Evolutionary conservation across 2,797 vertebrate genomes (phyloP), one percentile per base, ranked within the genome.

Genomic region (Craterocephalus amniculus): DNA sequence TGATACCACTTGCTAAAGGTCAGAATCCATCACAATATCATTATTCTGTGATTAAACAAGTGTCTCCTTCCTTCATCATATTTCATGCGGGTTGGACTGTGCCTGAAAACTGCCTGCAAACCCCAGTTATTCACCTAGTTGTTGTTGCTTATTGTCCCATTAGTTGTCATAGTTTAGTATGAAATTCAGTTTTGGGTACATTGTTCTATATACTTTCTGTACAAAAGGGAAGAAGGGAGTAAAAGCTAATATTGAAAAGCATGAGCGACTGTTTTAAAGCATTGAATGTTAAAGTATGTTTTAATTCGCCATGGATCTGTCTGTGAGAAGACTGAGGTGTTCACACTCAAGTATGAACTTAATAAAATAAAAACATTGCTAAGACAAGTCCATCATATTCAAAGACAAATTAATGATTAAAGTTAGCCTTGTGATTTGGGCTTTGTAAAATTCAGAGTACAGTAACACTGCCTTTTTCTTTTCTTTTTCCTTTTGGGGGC

Each of bases 11-110:
- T 86, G 88, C 79, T 84, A 92, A 93, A 94, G 93, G 93, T 95
- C 93, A 93, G 88, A 88, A 93, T 94, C 91, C 89, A 94, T 94
- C 91, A 90, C 87, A 85, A 90, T 91, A 91, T 92, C 89, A 89
- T 93, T 93, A 92, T 90, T 88, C 84, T 81, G 87, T 91, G 90
- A 93, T 92, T 93, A 91, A 89, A 88, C 87, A 89, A 91, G 89
- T 88, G 88, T 90, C 87, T 87, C 81, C 40, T 86, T 87, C 74
- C 75, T 78, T 70, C 63, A 14, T 63, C 49, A 38, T 63, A 54
- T 66, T 80, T 72, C 26, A n/a, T 63, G 26, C 64, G 16, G 36
- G 22, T 62, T 68, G 52, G 54, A 61, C 68, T 62, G 29, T 1
- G 38, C 60, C 65, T 78, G 51, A 72, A 63, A 67, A 63, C 58